Conservation (phyloP, 2,113 vertebrate genomes). For the Gallinago media region DNA sequence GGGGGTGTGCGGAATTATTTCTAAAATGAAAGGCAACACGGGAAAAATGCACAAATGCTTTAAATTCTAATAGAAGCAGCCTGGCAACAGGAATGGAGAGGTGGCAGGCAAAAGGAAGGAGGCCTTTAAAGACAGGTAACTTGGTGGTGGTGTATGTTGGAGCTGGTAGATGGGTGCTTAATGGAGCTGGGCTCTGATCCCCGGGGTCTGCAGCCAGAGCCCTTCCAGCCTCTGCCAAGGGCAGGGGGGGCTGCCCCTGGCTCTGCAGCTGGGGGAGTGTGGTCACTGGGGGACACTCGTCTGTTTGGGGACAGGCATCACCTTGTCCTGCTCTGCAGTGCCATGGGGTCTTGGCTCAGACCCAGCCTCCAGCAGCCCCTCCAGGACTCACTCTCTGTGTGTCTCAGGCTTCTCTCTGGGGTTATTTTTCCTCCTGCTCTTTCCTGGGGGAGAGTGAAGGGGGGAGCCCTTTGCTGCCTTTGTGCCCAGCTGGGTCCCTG, state of each 20-base stretch:
- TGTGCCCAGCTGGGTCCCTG: rapidly evolving
- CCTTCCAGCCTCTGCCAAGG: not conserved
- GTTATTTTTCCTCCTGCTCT: not conserved
- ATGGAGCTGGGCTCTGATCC: not conserved
- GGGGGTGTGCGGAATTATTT: not conserved
- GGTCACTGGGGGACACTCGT: rapidly evolving
- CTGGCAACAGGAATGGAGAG: not conserved
- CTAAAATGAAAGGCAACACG: not conserved
- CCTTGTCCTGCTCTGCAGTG: rapidly evolving
- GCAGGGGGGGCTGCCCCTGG: rapidly evolving
- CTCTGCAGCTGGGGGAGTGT: rapidly evolving
- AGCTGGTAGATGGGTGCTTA: not conserved
- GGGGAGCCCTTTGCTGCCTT: not conserved
- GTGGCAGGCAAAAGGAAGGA: not conserved
- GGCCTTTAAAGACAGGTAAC: not conserved
- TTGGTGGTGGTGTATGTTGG: not conserved
- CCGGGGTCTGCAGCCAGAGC: not conserved
- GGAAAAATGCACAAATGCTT: not conserved
- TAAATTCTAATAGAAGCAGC: not conserved
- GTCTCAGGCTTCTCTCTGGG: rapidly evolving
- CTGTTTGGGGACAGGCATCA: rapidly evolving
- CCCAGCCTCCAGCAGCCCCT: rapidly evolving
- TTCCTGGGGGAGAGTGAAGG: rapidly evolving
- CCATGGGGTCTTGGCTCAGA: not conserved
- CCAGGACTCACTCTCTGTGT: rapidly evolving